Percentiles rank a stretch among this genome's conserved stretches.
These are phyloP conservation scores for Thymallus thymallus DNA, from an alignment of 2,113 vertebrate genomes.

Conservation along the genomic window DNA sequence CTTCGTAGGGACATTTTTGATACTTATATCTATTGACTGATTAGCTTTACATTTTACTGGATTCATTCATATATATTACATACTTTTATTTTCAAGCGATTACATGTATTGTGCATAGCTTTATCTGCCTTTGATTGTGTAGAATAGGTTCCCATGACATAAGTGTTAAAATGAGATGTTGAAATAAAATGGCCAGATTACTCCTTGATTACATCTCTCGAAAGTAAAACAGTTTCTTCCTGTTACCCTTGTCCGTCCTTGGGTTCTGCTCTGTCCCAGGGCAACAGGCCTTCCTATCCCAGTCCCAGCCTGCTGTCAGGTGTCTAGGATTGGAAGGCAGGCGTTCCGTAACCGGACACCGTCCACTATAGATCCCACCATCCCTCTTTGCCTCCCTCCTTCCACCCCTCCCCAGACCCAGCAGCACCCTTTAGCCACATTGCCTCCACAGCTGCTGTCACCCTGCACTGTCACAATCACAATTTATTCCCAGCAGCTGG, in stretches of 20 bases:
- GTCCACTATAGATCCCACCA: slow-evolving; percentile 60
- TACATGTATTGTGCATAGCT: not conserved
- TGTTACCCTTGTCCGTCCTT: slow-evolving; percentile 76
- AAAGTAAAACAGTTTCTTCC: not conserved
- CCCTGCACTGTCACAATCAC: slow-evolving; percentile 77
- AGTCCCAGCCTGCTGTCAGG: slow-evolving; percentile 68
- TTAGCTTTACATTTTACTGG: not conserved
- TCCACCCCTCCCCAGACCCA: slow-evolving; percentile 34
- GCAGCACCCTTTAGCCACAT: slow-evolving; percentile 53
- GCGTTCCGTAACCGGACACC: slow-evolving; percentile 72
- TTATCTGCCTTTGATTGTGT: not conserved
- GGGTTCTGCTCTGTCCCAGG: slow-evolving; percentile 53
- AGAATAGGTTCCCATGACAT: too few relatives aligned
- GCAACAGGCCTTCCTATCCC: slow-evolving; percentile 57
- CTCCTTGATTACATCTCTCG: not conserved
- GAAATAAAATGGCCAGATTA: not conserved
- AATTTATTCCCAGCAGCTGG: slow-evolving; percentile 77
- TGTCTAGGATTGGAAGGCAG: slow-evolving; percentile 72
- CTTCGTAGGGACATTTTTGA: too few relatives aligned
- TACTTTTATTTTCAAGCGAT: not conserved
- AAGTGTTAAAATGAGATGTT: too few relatives aligned
- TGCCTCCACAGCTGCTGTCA: slow-evolving; percentile 70
- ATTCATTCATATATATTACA: not conserved
- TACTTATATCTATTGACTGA: not conserved
- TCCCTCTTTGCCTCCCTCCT: slow-evolving; percentile 34